phyloP scores from a whole-genome alignment of 2,888 invertebrate genomes.

The Eilema sororculum region DNA sequence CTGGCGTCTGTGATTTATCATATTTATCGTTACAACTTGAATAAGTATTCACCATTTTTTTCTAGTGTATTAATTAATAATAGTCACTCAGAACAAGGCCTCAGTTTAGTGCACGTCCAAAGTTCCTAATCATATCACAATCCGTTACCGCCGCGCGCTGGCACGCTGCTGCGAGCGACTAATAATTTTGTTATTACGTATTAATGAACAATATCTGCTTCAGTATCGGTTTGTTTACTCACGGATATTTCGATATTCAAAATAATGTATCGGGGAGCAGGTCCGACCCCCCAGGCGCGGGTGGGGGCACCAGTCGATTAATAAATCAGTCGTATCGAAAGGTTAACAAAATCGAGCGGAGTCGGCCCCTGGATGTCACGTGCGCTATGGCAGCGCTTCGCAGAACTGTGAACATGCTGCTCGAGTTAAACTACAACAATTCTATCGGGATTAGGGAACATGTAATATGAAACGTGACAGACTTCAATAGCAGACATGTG shows the following conservation, averaged over 20 bases:
- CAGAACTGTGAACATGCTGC: slow-evolving; percentile 6
- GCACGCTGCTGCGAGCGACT: neutral
- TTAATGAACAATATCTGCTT: slow-evolving; percentile 14
- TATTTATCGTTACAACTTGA: too few species aligned
- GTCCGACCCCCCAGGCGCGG: neutral
- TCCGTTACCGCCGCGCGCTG: slow-evolving; percentile 17
- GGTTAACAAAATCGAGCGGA: slow-evolving; percentile 27
- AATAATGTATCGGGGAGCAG: slow-evolving; percentile 28
- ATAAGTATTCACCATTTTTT: too few species aligned
- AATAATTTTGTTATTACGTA: slow-evolving; percentile 4
- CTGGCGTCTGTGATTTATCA: too few species aligned
- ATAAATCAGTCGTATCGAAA: slow-evolving; percentile 49
- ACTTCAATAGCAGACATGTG: neutral
- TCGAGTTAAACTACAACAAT: slow-evolving; percentile 11
- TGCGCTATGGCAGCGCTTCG: slow-evolving; percentile 12
- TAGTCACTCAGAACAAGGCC: neutral
- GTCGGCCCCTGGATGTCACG: slow-evolving; percentile 13
- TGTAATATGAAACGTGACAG: neutral
- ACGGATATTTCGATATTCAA: slow-evolving; percentile 35
- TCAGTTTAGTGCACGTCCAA: neutral
- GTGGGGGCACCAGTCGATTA: slow-evolving; percentile 20
- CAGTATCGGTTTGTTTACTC: slow-evolving; percentile 8
- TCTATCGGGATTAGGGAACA: slow-evolving; percentile 7
- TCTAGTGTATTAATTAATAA: too few species aligned
- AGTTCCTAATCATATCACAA: neutral